Evolutionary conservation across 2,797 vertebrate species (phyloP).

Genomic region (Chaetodon trifasciatus): DNA sequence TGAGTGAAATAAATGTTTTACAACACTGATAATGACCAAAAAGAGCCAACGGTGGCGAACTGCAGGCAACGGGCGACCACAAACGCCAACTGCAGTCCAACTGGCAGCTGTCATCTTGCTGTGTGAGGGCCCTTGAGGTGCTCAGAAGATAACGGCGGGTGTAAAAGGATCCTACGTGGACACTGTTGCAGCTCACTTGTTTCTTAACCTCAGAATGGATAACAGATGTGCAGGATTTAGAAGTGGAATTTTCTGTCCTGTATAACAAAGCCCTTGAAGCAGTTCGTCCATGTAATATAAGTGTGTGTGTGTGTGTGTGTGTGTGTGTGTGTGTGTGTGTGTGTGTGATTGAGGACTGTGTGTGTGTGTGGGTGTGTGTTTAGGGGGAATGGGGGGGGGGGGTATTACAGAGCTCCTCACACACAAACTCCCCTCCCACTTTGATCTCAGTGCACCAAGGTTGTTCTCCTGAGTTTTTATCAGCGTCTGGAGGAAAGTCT

Average conservation of each 20-base stretch:
- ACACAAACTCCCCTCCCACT: slow-evolving; percentile 75
- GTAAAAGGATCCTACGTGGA: slow-evolving; percentile 68
- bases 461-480: slow-evolving; percentile 42
- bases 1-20: slow-evolving; percentile 43
- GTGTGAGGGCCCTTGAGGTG: slow-evolving; percentile 39
- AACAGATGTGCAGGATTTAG: slow-evolving; percentile 82
- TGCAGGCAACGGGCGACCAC: slow-evolving; percentile 3
- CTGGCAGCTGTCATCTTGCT: slow-evolving; percentile 36
- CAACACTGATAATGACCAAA: slow-evolving; percentile 46
- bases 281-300: slow-evolving; percentile 52
- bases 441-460: slow-evolving; percentile 56
- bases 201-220: slow-evolving; percentile 75
- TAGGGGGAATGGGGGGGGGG: slow-evolving; percentile 11
- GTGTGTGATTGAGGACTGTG: slow-evolving; percentile 17
- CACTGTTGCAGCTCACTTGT: slow-evolving; percentile 72
- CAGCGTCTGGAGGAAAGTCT: slow-evolving; percentile 25
- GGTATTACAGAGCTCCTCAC: slow-evolving; percentile 63
- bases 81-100: background rate
- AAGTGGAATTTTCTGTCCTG: slow-evolving; percentile 77
- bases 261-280: slow-evolving; percentile 78
- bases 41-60: slow-evolving; percentile 15
- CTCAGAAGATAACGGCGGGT: slow-evolving; percentile 53
- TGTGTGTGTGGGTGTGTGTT: slow-evolving; percentile 27
- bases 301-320: slow-evolving; percentile 28
- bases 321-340: slow-evolving; percentile 22